These are phyloP conservation scores for Pecten maximus DNA, from an alignment of 2,888 invertebrate genomes.

Conservation along the genomic window DNA sequence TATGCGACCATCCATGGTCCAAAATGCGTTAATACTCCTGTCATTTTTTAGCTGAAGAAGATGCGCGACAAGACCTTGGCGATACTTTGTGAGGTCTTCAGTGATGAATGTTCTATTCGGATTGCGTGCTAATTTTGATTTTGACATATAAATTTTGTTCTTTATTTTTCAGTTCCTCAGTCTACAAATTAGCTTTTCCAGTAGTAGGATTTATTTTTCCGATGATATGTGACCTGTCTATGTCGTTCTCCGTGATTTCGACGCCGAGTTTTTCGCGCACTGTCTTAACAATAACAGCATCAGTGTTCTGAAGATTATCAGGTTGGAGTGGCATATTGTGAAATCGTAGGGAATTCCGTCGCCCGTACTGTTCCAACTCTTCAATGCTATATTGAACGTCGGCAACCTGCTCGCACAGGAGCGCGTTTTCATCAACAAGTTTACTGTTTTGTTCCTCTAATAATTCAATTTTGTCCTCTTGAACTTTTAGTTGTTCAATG, in stretches of 20 bases:
- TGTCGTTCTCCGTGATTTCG: background rate
- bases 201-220: background rate
- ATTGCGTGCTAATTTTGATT: background rate
- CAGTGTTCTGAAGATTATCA: background rate
- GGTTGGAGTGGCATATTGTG: background rate
- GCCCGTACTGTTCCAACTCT: constrained; percentile 31
- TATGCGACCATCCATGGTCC: too few relatives aligned
- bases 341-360: constrained; percentile 23
- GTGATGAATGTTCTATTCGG: constrained; percentile 22
- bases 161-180: constrained; percentile 41
- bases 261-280: background rate
- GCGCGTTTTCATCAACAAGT: too few relatives aligned
- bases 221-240: constrained; percentile 35
- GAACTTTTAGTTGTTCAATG: background rate
- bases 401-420: background rate
- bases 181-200: background rate
- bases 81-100: constrained; percentile 15
- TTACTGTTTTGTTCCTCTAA: background rate
- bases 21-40: too few relatives aligned
- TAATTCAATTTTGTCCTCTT: background rate
- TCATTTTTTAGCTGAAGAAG: background rate
- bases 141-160: constrained; percentile 4
- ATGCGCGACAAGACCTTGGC: background rate
- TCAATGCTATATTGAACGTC: background rate
- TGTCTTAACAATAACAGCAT: background rate